Base-by-base conservation (phyloP, 2,888 invertebrate genomes). In the Meta bourneti region DNA sequence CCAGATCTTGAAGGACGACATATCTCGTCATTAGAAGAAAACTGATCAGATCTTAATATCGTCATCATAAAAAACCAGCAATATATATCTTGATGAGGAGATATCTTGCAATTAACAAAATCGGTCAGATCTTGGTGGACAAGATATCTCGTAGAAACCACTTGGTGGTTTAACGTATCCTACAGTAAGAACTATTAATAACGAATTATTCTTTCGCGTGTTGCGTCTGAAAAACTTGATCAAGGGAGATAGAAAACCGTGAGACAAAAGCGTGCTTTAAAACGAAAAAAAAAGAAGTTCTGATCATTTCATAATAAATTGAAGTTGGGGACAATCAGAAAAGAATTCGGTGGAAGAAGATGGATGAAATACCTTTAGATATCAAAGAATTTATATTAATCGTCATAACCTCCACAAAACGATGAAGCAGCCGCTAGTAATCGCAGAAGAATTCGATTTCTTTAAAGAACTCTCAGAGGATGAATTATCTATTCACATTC, bases 371-470 rank as follows among this genome's bases (percentile, higher is more conserved):
- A 61, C 61, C 7, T 79, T 34, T 7, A 16, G 61, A 61, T 61
- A 79, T 61, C 61, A 19, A 61, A 79, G 61, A 79, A 79, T 61
- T 69, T 79, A 69, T 69, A 69, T 61, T 61, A 79, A n/a, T 69
- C 13, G 54, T 20, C 48, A 5, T 9, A 52, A 54, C n/a, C 19
- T 7, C 11, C 54, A 7, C 19, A 70, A n/a, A 70, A 70, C 19
- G 70, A 70, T 70, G 16, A n/a, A 49, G 51, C 75, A 6, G 8
- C 19, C 54, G 52, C 52, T 20, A 54, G 19, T 54, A 52, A 20
- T 16, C n/a, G 13, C 6, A 54, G 54, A 54, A 16, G 13, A 34
- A 79, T 79, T 77, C 48, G 61, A 61, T 16, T 61, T 61, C 16
- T 34, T 16, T 61, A 16, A 16, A 61, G 16, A 61, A 8, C 51